Conservation (phyloP, 2,113 vertebrate species). For the Gila orcuttii region DNA sequence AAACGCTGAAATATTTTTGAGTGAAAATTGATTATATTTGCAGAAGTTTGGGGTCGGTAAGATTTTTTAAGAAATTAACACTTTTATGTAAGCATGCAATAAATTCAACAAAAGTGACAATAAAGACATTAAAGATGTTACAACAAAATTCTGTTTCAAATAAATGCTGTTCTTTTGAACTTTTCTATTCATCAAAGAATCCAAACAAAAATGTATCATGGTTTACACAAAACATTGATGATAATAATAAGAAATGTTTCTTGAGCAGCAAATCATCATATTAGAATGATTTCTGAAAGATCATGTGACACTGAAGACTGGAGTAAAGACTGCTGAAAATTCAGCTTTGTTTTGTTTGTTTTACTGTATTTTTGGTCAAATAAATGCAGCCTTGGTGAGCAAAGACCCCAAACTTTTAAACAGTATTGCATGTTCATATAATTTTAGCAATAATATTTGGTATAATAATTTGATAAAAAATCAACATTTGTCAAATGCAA, state of each 20-base stretch:
- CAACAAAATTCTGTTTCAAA: not conserved
- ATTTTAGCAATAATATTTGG: not conserved
- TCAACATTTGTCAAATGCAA: not conserved
- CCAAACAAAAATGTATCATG: not conserved
- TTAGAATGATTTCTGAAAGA: not conserved
- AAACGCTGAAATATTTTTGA: not conserved
- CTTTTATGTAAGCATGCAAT: not conserved
- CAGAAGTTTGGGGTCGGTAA: not conserved
- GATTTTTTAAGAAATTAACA: not conserved
- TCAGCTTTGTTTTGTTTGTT: not conserved
- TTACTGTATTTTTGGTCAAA: not conserved
- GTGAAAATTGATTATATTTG: not conserved
- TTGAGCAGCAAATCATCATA: not conserved
- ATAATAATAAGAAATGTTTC: not conserved
- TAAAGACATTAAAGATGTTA: not conserved
- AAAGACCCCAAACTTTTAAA: not conserved
- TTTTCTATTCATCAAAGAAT: not conserved
- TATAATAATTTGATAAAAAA: not conserved
- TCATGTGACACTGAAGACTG: not conserved
- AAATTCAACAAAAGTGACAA: not conserved
- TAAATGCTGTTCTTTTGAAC: not conserved
- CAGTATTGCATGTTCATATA: too few relatives aligned
- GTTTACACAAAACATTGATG: not conserved
- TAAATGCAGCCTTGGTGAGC: not conserved
- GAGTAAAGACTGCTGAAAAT: not conserved